Evolutionary conservation across 2,113 vertebrate species (phyloP), one percentile per base, ranked within the genome.

Genomic region (Grantiella picta): DNA sequence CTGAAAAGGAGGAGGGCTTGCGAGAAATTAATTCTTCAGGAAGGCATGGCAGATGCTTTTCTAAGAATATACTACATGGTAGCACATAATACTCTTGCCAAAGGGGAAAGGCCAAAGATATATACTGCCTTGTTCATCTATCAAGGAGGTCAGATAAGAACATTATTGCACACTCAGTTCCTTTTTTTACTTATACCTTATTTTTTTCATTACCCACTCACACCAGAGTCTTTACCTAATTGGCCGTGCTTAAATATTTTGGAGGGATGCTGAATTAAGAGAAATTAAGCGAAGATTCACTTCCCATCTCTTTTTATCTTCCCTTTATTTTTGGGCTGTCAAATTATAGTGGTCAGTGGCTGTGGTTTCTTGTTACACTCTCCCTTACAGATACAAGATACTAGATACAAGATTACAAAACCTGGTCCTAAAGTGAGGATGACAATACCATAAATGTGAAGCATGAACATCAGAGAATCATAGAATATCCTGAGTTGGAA

Each of bases 11-110:
- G 71, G 82, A 90, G 75, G 80, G 68, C 76, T 90, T 86, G 86
- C 24, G 1, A 88, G 94, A 96, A 96, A 93, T 73, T 36, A 96
- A 93, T 90, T 93, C 89, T 83, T 95, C 64, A 75, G 82, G 92
- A 83, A 93, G 35, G 77, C 38, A 92, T 81, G 82, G 95, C 79
- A 79, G 56, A 90, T 85, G 82, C 68, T 94, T 92, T 97, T 96
- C 95, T 96, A 95, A 94, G 95, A 97, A 97, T 92, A 86, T 18
- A 47, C 22, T 2, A 1, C 59, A 50, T 31, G 27, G 6, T 49
- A 90, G 57, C 75, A 73, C 50, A 16, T 50, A 70, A 45, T 8
- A 35, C 18, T 77, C 81, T 69, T 50, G 75, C 71, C 79, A 65
- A 92, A 87, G 82, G 50, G 19, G 49, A 85, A 72, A 70, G 60